Percentiles rank a stretch among this genome's conserved stretches.
These are phyloP conservation scores for Drosophila stalkeri DNA, from an alignment of 2,888 invertebrate species.

Conservation along the genomic window DNA sequence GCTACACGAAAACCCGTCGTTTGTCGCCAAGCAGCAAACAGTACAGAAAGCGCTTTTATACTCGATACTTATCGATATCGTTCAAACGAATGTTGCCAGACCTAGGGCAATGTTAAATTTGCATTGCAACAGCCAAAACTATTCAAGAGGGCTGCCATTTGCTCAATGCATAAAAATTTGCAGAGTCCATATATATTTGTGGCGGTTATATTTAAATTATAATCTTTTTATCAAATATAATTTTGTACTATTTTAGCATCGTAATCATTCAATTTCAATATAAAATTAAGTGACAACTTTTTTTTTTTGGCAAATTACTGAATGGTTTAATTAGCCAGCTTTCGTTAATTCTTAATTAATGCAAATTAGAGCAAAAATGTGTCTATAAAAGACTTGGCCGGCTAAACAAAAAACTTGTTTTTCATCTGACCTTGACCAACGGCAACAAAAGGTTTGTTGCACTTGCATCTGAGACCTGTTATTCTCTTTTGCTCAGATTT, in stretches of 20 bases:
- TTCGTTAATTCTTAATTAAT: slow-evolving; percentile 1
- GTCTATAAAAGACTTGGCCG: not conserved
- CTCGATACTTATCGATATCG: slow-evolving; percentile 19
- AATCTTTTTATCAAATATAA: not conserved
- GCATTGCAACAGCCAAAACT: not conserved
- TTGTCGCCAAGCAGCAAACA: slow-evolving; percentile 20
- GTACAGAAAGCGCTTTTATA: slow-evolving; percentile 1
- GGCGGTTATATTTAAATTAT: slow-evolving; percentile 6
- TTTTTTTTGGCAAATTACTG: not conserved
- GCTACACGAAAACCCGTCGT: slow-evolving; percentile 17
- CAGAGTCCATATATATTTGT: not conserved
- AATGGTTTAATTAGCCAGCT: not conserved
- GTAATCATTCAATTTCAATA: too few relatives aligned
- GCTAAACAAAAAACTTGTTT: slow-evolving; percentile 53
- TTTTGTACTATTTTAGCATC: too few relatives aligned
- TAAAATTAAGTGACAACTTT: too few relatives aligned
- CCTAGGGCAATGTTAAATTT: slow-evolving; percentile 4
- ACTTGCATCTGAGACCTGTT: slow-evolving; percentile 37
- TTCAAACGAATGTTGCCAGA: slow-evolving; percentile 22
- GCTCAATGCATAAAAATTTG: not conserved
- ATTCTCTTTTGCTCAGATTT: slow-evolving; percentile 1
- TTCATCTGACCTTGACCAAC: slow-evolving; percentile 56
- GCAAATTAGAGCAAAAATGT: slow-evolving; percentile 8
- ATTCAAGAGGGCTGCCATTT: slow-evolving; percentile 13
- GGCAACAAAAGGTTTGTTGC: slow-evolving; percentile 43